Base-by-base conservation (phyloP, 1,140 invertebrate genomes). In the Lanistes nyassanus region DNA sequence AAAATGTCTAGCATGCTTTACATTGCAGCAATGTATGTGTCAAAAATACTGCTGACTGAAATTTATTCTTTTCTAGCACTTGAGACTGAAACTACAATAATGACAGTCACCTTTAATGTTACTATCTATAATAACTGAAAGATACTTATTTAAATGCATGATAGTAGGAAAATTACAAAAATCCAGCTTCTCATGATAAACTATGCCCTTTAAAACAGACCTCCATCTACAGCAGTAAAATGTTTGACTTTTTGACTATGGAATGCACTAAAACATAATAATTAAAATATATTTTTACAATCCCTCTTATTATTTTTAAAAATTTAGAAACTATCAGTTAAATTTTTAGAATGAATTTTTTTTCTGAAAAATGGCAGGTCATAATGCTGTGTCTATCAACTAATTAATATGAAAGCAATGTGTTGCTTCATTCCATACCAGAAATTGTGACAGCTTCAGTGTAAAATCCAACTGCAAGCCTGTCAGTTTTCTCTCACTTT, bases 401-500 rank as follows among this genome's bases (percentile, higher is more conserved):
- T 64, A 9, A 13, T 56, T 3, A 51, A 23, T 62, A 51, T 13
- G 4, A 7, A 29, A 73, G n/a, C 16, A n/a, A n/a, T 39, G 9
- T 26, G 21, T 23, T 31, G 11, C 2, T 16, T 69, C n/a, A 56
- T 26, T 21, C 76, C 82, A 77, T 75, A 85, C 85, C 81, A 86
- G 68, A 56, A 85, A 83, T 5, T 75, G 51, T 42, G 79, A 81
- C 5, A 84, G 75, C 77, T 86, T 87, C 34, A 81, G 56, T 9
- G 86, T 64, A 67, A 89, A 85, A 21, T 88, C 82, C 51, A 80
- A 62, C 31, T 82, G 80, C 6, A 74, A 56, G 31, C 76, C 81
- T 56, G 81, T 67, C 51, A 85, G 53, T 56, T 83, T 85, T 42
- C 80, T 80, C 19, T 85, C 81, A 66, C 83, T 79, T 62, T 84